Evolutionary conservation across 2,888 invertebrate species (phyloP), one percentile per base, ranked within the genome.

Genomic region (Sphinx pinastri): DNA sequence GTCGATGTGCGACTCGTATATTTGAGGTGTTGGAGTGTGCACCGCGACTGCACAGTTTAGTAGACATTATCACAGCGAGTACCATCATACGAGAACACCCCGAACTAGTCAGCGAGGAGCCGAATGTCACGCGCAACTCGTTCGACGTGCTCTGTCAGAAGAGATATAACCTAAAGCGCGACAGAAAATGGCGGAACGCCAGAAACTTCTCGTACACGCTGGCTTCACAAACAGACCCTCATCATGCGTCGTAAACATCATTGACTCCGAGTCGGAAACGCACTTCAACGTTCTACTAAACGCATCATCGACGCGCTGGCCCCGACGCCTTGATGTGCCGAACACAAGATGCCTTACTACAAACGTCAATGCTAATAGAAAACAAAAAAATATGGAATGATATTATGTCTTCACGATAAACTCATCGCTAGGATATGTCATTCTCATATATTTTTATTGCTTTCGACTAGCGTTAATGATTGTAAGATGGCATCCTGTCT

Each of bases 131-230:
- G 12, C 38, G 16, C 45, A 47, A 19, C 54, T 69, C 58, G 60
- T 63, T 49, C 49, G 47, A 47, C 47, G 63, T 49, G 63, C 13
- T 47, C 49, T 63, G 19, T 49, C 55, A 47, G 47, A 63, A 47
- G 63, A 63, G 16, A 63, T 49, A 49, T 63, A 63, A 63, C 49
- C 63, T 63, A 63, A 49, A 49, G 16, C n/a, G 10, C 63, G 19
- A 49, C 13, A 19, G 19, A 63, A 13, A 63, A 52, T 14, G 45
- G 72, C 68, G 59, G 49, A 54, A 70, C 68, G 70, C 72, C 68
- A 49, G 63, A 19, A 63, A 63, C 63, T 10, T 45, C 47, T 13
- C 60, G 16, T 6, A 47, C 60, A 5, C 13, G 19, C 38, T 5
- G 38, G 38, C 4, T 38, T 38, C 38, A 38, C 38, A 3, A 38